phyloP scores from a whole-genome alignment of 2,113 vertebrate species.

The Canis aureus region DNA sequence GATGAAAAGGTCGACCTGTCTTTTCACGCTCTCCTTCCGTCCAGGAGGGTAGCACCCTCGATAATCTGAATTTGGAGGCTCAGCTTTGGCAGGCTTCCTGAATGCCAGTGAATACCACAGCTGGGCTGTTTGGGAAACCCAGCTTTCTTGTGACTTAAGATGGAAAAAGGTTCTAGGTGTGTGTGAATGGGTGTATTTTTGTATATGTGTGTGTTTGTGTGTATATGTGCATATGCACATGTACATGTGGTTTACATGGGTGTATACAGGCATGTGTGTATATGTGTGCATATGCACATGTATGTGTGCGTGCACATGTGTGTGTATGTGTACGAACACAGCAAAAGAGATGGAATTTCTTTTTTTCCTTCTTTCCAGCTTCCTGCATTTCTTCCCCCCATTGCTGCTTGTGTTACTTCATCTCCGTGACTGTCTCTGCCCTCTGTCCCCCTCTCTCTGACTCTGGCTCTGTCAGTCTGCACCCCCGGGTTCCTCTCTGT shows the following conservation, averaged over 20 bases:
- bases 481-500: background rate
- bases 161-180: background rate
- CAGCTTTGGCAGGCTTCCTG: background rate
- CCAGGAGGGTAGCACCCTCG: background rate
- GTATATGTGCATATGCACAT: background rate
- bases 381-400: accelerated
- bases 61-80: background rate
- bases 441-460: background rate
- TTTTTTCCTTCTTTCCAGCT: background rate
- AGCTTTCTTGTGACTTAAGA: background rate
- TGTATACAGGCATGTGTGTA: accelerated
- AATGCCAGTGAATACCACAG: background rate
- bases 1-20: background rate
- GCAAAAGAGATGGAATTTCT: background rate
- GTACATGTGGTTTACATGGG: background rate
- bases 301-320: accelerated
- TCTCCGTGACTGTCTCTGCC: background rate
- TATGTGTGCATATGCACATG: background rate
- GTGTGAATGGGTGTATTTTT: background rate
- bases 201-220: background rate
- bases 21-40: background rate
- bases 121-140: background rate
- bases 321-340: background rate
- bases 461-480: background rate
- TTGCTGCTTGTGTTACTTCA: background rate